phyloP scores from a whole-genome alignment of 2,888 invertebrate genomes.

The Venusia cambrica region DNA sequence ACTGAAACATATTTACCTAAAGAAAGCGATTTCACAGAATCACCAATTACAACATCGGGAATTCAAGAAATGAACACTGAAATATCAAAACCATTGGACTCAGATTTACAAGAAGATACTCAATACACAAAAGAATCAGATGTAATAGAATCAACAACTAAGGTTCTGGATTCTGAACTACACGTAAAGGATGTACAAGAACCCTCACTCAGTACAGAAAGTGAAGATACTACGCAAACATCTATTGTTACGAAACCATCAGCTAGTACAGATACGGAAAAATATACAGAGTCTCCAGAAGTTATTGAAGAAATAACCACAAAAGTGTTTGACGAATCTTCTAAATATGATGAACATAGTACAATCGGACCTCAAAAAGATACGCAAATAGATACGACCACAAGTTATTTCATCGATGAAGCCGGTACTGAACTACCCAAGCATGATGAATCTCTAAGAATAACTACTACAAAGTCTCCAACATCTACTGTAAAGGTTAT shows the following conservation, averaged over 20 bases:
- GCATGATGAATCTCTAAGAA: too few species aligned
- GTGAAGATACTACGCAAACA: slow-evolving; percentile 6
- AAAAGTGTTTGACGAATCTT: slow-evolving; percentile 5
- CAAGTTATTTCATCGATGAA: slow-evolving; percentile 4
- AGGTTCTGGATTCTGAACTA: slow-evolving; percentile 2
- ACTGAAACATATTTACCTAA: slow-evolving; percentile 3
- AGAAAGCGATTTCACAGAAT: slow-evolving; percentile 8
- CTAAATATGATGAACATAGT: slow-evolving; percentile 1
- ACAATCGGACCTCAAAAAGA: slow-evolving; percentile 7
- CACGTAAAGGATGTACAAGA: slow-evolving; percentile 9
- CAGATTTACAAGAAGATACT: slow-evolving; percentile 8
- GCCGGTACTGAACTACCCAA: too few species aligned
- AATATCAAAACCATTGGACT: slow-evolving; percentile 8
- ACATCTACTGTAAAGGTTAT: slow-evolving; percentile 4
- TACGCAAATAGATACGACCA: slow-evolving; percentile 5
- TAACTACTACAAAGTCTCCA: slow-evolving; percentile 11
- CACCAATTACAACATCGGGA: neutral
- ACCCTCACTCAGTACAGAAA: slow-evolving; percentile 7
- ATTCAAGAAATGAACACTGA: slow-evolving; percentile 8
- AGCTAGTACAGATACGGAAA: neutral
- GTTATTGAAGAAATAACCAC: slow-evolving; percentile 4
- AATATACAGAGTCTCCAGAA: slow-evolving; percentile 10
- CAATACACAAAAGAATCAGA: slow-evolving; percentile 1
- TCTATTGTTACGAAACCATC: slow-evolving; percentile 9
- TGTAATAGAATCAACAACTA: slow-evolving; percentile 10